Conservation (phyloP, 1,140 invertebrate genomes). For the Sycophila sp. region DNA sequence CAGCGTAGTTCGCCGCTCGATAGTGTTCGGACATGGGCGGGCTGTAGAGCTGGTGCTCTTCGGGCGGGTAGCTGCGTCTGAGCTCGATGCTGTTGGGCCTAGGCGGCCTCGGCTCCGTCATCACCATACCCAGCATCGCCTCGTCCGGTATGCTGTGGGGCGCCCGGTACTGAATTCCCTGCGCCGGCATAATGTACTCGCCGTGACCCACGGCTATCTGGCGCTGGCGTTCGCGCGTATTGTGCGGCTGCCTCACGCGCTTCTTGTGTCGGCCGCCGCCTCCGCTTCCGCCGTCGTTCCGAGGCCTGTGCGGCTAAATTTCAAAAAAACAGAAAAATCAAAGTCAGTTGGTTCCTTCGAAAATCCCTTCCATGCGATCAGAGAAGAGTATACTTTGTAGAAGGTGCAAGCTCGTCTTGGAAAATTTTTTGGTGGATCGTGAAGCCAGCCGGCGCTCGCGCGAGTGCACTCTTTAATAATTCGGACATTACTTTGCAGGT, state of each 20-base stretch:
- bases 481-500: too few relatives aligned
- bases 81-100: constrained; percentile 83
- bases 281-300: constrained; percentile 66
- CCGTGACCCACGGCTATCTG: constrained; percentile 85
- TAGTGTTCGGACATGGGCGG: constrained; percentile 62
- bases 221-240: constrained; percentile 85
- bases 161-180: constrained; percentile 59
- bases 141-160: constrained; percentile 62
- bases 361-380: constrained; percentile 23
- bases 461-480: too few relatives aligned
- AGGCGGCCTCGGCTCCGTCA: constrained; percentile 70
- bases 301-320: constrained; percentile 70
- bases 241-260: constrained; percentile 84
- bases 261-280: constrained; percentile 80
- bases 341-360: neutral
- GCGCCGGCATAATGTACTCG: constrained; percentile 82
- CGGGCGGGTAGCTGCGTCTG: constrained; percentile 73
- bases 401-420: constrained; percentile 30
- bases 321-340: neutral
- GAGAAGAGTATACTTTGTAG: neutral
- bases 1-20: constrained; percentile 42
- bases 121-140: constrained; percentile 60
- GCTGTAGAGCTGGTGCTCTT: constrained; percentile 68
- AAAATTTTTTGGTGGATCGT: neutral
- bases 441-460: too few relatives aligned